Base-by-base conservation (phyloP, 2,888 invertebrate species). In the Thereva nobilitata region DNA sequence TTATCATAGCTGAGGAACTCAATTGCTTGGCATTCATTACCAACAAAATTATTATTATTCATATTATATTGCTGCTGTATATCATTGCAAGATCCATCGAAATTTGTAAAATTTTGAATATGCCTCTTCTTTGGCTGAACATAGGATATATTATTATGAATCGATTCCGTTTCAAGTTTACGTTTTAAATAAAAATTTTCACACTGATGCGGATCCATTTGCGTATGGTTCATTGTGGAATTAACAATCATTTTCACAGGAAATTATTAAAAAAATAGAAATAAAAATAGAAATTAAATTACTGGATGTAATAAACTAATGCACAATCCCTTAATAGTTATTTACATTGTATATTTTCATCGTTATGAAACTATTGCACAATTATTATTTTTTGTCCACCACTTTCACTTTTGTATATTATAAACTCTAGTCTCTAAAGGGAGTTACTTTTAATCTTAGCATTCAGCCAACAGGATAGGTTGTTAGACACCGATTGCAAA, bases 131-230 rank as follows among this genome's bases (percentile, higher is more conserved):
- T 73, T 63, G 72, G 72, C 50, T 44, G 72, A 45, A 70, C 71
- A 59, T 61, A 71, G 5, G 59, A 53, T 40, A 49, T 37, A 35
- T 67, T 63, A 42, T 65, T 37, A n/a, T 67, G 63, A n/a, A 57
- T 34, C 23, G 56, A 38, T 9, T 65, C 61, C n/a, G 66, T 65
- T 66, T 71, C 71, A n/a, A 74, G 72, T 72, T 80, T 80, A 5
- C 80, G 75, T 71, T 80, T 80, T 4, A 80, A 71, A 66, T 75
- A 79, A 67, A 74, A 78, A 66, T 74, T 79, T 35, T 78, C 77
- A 61, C 76, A 73, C 45, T 74, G 72, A 7, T 70, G 70, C 44
- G 71, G 65, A 34, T 59, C 38, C 12, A 66, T 64, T 61, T 67
- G 66, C 5, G 40, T 6, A 4, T 44, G 71, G 63, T 10, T 69